Evolutionary conservation across 2,113 vertebrate species (phyloP).

Genomic region (Cyanistes caeruleus): DNA sequence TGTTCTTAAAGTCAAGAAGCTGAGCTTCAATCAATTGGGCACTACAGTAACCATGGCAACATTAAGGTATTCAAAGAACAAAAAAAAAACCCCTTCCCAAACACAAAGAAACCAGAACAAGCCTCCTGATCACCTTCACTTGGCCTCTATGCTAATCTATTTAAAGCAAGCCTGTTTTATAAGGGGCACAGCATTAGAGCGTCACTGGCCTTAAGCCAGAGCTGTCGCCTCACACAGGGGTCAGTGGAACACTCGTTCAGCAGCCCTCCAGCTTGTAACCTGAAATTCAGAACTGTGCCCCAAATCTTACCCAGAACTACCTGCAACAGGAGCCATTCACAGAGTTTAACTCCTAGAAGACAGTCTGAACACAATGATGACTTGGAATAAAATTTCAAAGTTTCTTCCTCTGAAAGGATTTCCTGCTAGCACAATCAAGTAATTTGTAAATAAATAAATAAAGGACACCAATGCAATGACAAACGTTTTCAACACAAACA

Average conservation of each 20-base stretch:
- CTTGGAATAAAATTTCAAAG: neutral
- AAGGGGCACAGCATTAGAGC: neutral
- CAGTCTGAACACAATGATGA: neutral
- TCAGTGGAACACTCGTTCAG: neutral
- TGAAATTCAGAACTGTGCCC: neutral
- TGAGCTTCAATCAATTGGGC: neutral
- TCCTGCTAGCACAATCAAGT: neutral
- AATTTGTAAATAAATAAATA: neutral
- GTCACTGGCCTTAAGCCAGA: neutral
- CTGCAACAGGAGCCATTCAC: neutral
- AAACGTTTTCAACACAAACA: neutral
- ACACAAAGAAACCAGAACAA: neutral
- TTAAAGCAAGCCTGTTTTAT: neutral
- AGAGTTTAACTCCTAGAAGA: neutral
- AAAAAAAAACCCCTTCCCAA: neutral
- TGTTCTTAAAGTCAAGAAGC: neutral
- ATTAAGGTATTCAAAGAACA: neutral
- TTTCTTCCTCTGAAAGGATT: neutral
- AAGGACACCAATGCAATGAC: neutral
- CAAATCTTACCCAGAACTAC: neutral
- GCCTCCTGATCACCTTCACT: conserved; percentile 11
- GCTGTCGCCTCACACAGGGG: conserved; percentile 10
- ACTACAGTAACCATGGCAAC: neutral
- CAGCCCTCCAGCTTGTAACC: neutral
- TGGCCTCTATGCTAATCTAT: neutral